Conservation (phyloP, 2,113 vertebrate genomes). For the Natator depressus region DNA sequence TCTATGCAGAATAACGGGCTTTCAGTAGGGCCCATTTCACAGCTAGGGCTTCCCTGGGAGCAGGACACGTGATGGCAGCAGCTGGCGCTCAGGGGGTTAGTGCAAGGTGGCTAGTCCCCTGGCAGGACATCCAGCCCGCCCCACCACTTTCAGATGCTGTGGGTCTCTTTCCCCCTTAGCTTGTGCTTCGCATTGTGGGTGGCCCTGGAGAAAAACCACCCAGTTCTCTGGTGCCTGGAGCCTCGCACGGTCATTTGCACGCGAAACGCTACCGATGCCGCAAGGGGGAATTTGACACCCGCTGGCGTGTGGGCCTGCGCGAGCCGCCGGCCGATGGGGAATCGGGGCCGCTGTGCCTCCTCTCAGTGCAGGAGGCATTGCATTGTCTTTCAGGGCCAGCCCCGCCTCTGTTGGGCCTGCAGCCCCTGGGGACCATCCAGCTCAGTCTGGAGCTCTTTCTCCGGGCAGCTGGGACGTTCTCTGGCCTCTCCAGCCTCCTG, state of each 20-base stretch:
- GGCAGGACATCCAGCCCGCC: too few species aligned
- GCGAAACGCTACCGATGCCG: accelerated
- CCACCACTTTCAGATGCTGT: too few species aligned
- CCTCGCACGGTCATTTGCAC: background rate
- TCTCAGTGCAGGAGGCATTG: background rate
- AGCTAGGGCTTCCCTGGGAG: background rate
- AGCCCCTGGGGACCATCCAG: background rate
- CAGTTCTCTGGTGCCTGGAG: background rate
- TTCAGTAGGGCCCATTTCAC: background rate
- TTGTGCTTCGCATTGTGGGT: too few species aligned
- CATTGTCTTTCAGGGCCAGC: background rate
- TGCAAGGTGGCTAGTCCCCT: background rate
- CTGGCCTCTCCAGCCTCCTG: background rate
- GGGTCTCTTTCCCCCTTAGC: too few species aligned
- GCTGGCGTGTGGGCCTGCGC: background rate
- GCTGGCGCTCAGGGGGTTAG: background rate
- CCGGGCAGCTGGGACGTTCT: background rate
- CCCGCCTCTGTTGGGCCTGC: background rate
- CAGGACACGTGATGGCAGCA: background rate
- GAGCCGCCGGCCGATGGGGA: background rate
- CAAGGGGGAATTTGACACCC: background rate
- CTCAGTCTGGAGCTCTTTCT: background rate
- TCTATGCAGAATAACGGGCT: background rate
- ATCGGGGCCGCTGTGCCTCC: background rate
- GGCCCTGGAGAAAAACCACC: too few species aligned